Evolutionary conservation across 2,888 invertebrate species (phyloP).

Genomic region (Aethes cnicana): DNA sequence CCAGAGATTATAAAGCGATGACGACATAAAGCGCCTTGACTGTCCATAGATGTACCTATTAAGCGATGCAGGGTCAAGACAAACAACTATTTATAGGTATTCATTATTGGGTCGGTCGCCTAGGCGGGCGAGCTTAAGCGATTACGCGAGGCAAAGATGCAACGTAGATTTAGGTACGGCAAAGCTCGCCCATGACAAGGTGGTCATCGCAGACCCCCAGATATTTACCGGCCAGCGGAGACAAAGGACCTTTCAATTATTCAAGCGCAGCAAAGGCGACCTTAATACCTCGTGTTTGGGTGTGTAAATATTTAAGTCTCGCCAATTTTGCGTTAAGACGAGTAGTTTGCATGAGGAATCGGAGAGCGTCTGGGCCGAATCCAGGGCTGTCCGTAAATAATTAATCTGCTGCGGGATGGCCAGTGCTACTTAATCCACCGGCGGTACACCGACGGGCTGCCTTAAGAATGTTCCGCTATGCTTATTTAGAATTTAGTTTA

Average conservation of each 20-base stretch:
- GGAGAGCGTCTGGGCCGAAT: constrained; percentile 76
- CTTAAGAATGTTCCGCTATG: constrained; percentile 20
- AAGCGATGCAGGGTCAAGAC: constrained; percentile 6
- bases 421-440: constrained; percentile 71
- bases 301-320: constrained; percentile 73
- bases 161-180: constrained; percentile 77
- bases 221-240: constrained; percentile 77
- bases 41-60: too few species aligned
- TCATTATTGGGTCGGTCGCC: constrained; percentile 61
- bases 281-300: constrained; percentile 62
- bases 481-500: too few species aligned
- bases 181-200: constrained; percentile 78
- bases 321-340: constrained; percentile 76
- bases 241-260: constrained; percentile 79
- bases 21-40: too few species aligned
- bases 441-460: constrained; percentile 52
- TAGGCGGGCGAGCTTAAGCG: constrained; percentile 66
- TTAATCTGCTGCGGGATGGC: constrained; percentile 74
- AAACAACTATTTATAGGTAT: constrained; percentile 53
- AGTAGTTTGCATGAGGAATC: constrained; percentile 78
- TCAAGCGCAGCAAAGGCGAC: constrained; percentile 70
- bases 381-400: constrained; percentile 76
- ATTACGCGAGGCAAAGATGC: constrained; percentile 76
- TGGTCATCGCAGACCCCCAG: constrained; percentile 78
- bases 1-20: too few species aligned